Evolutionary conservation across 2,113 vertebrate species (phyloP).

Genomic region (Ciconia maguari): DNA sequence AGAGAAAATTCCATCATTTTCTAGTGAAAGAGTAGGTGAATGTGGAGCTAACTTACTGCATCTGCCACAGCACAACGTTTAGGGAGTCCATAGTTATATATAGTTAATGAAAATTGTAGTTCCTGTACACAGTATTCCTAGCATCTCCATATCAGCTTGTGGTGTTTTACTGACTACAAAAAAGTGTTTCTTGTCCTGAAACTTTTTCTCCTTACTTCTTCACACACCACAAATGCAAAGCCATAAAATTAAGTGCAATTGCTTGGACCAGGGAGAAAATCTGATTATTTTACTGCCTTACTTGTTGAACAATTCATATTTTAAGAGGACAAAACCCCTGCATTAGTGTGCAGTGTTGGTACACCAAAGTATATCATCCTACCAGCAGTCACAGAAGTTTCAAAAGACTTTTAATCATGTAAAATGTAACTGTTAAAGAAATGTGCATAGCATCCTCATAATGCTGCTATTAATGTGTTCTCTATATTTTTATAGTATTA

Average conservation of each 20-base stretch:
- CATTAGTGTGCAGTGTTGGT: not conserved
- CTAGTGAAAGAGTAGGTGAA: not conserved
- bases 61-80: not conserved
- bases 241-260: not conserved
- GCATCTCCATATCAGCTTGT: not conserved
- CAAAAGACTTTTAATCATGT: not conserved
- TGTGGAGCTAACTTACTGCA: not conserved
- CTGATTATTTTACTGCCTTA: not conserved
- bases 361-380: not conserved
- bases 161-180: not conserved
- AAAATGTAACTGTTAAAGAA: not conserved
- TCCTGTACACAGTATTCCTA: not conserved
- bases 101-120: not conserved
- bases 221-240: not conserved
- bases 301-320: not conserved
- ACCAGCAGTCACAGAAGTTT: not conserved
- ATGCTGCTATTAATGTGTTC: not conserved
- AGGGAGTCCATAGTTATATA: not conserved
- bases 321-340: not conserved
- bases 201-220: not conserved
- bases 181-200: not conserved
- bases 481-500: not conserved
- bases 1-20: not conserved
- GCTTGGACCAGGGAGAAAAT: not conserved
- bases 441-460: not conserved